Evolutionary conservation across 1,140 invertebrate species (phyloP), one percentile per base, ranked within the genome.

Genomic region (Acromyrmex heyeri): DNA sequence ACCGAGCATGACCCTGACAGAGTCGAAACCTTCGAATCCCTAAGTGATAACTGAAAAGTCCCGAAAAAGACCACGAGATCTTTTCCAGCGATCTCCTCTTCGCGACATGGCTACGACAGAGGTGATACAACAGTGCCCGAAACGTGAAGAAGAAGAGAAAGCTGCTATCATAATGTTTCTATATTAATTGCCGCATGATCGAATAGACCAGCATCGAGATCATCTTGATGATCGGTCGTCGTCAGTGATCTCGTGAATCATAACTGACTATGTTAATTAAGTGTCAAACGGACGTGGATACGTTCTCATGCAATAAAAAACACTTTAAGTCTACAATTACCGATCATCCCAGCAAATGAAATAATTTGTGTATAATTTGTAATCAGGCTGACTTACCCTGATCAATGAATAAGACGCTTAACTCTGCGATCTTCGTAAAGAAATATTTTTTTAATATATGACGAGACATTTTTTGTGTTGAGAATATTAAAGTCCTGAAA

Each of bases 1-100:
- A 75, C 72, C 38, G 67, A 48, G 18, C 38, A 64, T 61, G 75
- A 89, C 86, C 85, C 87, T 55, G 53, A 55, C 27, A 3, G 67
- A 59, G 50, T 34, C 27, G 55, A 50, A 73, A 83, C 44, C 55
- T 73, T 38, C 65, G 38, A 7, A n/a, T 21, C 67, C 5, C 21
- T 57, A 44, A 55, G 34, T 21, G 30, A 38, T 55, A 24, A 81
- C 77, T 55, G 44, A 18, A 12, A 59, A 73, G 7, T 38, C 72
- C 27, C 30, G 27, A 5, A n/a, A 27, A 48, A 34, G 14, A 21
- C 10, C 38, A 16, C 53, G 65, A 10, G 16, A 16, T 16, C 21
- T 30, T 5, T 48, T 44, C 21, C 8, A 34, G 38, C 3, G 55
- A 30, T 4, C 12, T 62, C 48, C 30, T 24, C 14, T 16, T 12